A percentile compares a stretch with the other conserved stretches of the same genome.
Evolutionary conservation across 1,140 invertebrate species (phyloP).

Genomic region (Agraylea sexmaculata): DNA sequence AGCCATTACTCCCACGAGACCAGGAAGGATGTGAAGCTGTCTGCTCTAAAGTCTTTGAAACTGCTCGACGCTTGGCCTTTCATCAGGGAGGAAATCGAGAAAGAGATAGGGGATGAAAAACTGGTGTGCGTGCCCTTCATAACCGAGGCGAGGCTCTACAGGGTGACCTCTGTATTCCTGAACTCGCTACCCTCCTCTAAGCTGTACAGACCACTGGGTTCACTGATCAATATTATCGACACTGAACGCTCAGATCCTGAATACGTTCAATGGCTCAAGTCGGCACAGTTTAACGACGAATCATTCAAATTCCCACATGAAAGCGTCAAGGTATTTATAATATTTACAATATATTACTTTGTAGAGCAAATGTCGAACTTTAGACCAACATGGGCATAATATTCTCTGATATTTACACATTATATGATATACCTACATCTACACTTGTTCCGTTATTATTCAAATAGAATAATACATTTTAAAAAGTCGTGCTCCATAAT

Average conservation of each 20-base stretch:
- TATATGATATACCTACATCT: too few species aligned
- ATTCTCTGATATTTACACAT: too few species aligned
- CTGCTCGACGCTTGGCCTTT: slow-evolving; percentile 40
- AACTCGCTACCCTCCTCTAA: slow-evolving; percentile 33
- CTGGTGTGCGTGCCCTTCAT: slow-evolving; percentile 39
- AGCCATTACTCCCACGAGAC: slow-evolving; percentile 38
- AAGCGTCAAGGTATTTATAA: slow-evolving; percentile 33
- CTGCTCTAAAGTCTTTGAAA: slow-evolving; percentile 33
- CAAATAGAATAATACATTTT: too few species aligned
- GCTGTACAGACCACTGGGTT: slow-evolving; percentile 29
- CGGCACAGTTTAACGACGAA: slow-evolving; percentile 29
- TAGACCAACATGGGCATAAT: too few species aligned
- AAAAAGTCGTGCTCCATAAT: too few species aligned
- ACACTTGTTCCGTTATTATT: too few species aligned
- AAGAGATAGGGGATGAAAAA: slow-evolving; percentile 36
- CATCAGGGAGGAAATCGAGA: slow-evolving; percentile 39
- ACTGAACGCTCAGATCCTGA: slow-evolving; percentile 29
- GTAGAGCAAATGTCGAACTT: too few species aligned
- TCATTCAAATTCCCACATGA: slow-evolving; percentile 39
- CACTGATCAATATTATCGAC: slow-evolving; percentile 33
- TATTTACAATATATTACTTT: too few species aligned
- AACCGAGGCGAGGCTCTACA: slow-evolving; percentile 36
- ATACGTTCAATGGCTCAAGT: slow-evolving; percentile 31
- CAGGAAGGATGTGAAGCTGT: slow-evolving; percentile 36
- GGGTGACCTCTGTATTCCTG: slow-evolving; percentile 35